Percentiles rank a stretch among this genome's conserved stretches.
Conservation (phyloP, 2,113 vertebrate genomes). For the Origma solitaria region DNA sequence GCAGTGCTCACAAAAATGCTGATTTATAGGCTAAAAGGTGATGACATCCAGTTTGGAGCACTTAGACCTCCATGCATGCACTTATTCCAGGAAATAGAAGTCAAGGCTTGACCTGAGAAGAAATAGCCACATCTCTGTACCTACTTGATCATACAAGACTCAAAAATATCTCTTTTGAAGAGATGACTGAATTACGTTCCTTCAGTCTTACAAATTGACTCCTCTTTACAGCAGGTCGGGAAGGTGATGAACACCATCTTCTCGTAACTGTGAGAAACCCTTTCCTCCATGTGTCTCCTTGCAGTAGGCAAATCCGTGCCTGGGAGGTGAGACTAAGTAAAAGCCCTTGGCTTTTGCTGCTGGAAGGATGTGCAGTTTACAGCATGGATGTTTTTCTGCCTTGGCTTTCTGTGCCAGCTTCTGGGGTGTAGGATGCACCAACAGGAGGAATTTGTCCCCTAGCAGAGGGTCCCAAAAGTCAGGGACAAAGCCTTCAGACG, state of each 20-base stretch:
- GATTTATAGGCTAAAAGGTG: background rate
- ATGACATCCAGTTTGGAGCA: background rate
- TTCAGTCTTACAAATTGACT: background rate
- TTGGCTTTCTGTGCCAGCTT: background rate
- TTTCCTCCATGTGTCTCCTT: background rate
- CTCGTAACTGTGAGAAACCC: background rate
- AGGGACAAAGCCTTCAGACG: background rate
- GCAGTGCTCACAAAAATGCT: background rate
- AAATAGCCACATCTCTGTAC: background rate
- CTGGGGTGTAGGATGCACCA: background rate
- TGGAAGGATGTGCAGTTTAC: background rate
- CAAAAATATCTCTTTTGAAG: background rate
- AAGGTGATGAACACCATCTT: background rate
- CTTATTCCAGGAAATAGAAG: background rate
- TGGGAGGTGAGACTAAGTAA: background rate
- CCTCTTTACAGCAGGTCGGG: background rate
- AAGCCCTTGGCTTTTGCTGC: background rate
- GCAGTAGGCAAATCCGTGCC: background rate
- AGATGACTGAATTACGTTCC: background rate
- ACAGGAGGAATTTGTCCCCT: background rate
- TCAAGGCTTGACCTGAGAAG: background rate
- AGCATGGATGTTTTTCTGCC: background rate
- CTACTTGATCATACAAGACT: background rate
- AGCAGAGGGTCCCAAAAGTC: background rate
- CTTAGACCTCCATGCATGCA: background rate